phyloP scores from a whole-genome alignment of 2,797 vertebrate species.

The Sebastolobus alascanus region DNA sequence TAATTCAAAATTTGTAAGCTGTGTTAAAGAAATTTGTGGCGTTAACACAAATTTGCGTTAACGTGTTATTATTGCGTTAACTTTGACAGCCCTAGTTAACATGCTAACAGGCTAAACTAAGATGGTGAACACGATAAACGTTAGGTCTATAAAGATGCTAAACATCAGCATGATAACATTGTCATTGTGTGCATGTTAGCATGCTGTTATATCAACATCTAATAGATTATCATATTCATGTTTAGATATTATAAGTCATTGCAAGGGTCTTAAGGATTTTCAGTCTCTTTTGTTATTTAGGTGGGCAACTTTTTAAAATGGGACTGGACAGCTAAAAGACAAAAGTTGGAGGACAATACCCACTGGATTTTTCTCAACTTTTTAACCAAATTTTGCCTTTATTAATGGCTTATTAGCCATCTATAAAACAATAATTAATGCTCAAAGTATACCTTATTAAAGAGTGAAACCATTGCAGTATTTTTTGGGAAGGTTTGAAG shows the following conservation, averaged over 20 bases:
- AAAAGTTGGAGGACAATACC: not conserved
- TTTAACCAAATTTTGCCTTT: not conserved
- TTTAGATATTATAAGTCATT: not conserved
- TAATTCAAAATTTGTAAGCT: too few relatives aligned
- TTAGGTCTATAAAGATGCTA: too few relatives aligned
- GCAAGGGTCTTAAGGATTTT: not conserved
- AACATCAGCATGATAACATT: too few relatives aligned
- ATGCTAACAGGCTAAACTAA: too few relatives aligned
- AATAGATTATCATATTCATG: not conserved
- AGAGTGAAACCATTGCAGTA: not conserved
- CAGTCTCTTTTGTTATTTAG: not conserved
- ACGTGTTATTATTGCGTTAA: too few relatives aligned
- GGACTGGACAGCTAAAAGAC: not conserved
- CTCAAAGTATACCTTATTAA: not conserved
- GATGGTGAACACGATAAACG: too few relatives aligned
- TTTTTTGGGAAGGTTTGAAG: not conserved
- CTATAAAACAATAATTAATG: not conserved
- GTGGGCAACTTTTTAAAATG: not conserved
- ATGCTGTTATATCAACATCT: not conserved
- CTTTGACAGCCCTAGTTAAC: too few relatives aligned
- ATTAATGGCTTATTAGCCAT: not conserved
- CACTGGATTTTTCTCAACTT: not conserved
- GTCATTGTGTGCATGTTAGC: not conserved
- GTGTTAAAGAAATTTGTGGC: too few relatives aligned
- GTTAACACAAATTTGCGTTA: too few relatives aligned